Base-by-base conservation (phyloP, 1,140 invertebrate genomes). In the Tachypleus tridentatus region DNA sequence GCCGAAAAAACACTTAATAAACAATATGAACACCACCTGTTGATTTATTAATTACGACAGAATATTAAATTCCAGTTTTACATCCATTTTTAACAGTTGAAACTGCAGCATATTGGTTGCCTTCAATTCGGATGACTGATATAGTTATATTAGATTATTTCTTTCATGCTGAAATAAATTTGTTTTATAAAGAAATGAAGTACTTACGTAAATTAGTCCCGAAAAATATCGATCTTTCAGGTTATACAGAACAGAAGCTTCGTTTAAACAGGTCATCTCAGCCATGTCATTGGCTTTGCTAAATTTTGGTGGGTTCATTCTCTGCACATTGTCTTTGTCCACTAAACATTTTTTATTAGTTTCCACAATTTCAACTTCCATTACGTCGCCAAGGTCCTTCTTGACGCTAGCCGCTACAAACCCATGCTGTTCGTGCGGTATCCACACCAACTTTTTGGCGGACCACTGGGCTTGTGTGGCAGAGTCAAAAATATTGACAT, bases 201-300 rank as follows among this genome's bases (percentile, higher is more conserved):
- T 76, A 96, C 95, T 97, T 84, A 99, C 97, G 82, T 99, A 99
- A 76, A 99, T 99, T 54, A 99, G 84, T 70, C 96, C 94, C 66
- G 95, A 98, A 80, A 97, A 99, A 78, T 99, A 99, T 79, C 97
- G 85, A 79, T 99, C 95, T 83, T 98, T 98, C 77, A 99, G 87
- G 81, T 99, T 99, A 82, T 98, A 91, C 70, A 99, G 85, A 61
- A 99, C 97, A 59, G 93, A 98, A 5, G 97, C 96, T 82, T 99
- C 97, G 78, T 99, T 99, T 60, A 99, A 84, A 77, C 97, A 99
- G 61, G 97, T 98, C 70, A 99, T 81, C 79, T 99, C 97, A 50
- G 97, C 95, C 97, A 99, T 99, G 78, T 99, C 97, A 80, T 99
- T 97, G 68, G 97, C 95, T 82, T 99, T 99, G 80, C 95, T 93